A percentile compares a stretch with the other conserved stretches of the same genome.
These are phyloP conservation scores for Troglohyphantes excavatus DNA, from an alignment of 2,888 invertebrate species.

Conservation along the genomic window DNA sequence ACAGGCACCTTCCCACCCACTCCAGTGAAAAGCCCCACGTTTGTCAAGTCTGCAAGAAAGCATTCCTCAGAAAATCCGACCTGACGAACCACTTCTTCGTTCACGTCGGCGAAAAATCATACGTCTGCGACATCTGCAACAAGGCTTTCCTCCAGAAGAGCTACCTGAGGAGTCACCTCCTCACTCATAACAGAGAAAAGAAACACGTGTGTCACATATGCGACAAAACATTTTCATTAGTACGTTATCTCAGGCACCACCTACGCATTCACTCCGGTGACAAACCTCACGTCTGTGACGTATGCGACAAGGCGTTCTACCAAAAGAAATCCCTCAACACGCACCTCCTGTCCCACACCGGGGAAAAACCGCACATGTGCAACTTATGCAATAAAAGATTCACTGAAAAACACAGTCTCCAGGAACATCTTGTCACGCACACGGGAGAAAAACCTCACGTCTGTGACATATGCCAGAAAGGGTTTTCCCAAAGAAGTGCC, in stretches of 20 bases:
- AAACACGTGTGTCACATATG: neutral
- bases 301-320: neutral
- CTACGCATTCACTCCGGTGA: neutral
- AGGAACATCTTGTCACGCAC: too few species aligned
- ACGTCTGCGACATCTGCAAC: neutral
- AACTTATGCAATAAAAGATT: too few species aligned
- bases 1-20: neutral
- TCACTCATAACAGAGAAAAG: neutral
- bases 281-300: neutral
- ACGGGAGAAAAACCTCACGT: too few species aligned
- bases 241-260: neutral
- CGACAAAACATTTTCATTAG: neutral
- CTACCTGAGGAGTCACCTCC: neutral
- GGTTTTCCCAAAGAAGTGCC: too few species aligned
- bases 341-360: neutral
- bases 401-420: too few species aligned
- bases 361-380: too few species aligned
- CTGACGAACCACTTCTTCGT: neutral
- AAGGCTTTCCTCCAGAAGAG: neutral
- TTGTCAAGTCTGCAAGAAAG: neutral
- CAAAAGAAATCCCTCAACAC: neutral
- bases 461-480: too few species aligned
- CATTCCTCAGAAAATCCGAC: neutral
- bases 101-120: neutral
- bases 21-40: neutral